Evolutionary conservation across 2,888 invertebrate species (phyloP).

Genomic region (Dicyrtoma fusca): DNA sequence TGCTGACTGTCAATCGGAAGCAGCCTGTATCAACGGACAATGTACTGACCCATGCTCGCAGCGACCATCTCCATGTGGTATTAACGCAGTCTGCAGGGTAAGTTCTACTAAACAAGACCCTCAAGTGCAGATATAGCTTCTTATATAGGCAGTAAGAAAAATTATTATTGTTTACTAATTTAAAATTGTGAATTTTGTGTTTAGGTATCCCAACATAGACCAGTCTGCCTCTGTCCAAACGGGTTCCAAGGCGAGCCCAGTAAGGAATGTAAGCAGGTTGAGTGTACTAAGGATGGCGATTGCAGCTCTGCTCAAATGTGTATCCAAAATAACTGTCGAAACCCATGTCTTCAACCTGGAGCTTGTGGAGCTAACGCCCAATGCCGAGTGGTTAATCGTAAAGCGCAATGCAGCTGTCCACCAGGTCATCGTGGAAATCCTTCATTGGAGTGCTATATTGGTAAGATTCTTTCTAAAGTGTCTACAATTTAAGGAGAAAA

Average conservation of each 20-base stretch:
- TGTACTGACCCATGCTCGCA: slow-evolving; percentile 67
- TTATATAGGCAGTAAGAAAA: no score
- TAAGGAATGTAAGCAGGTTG: slow-evolving; percentile 73
- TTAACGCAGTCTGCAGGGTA: slow-evolving; percentile 77
- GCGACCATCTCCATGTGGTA: slow-evolving; percentile 69
- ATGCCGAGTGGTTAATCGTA: slow-evolving; percentile 75
- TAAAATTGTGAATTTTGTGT: slow-evolving; percentile 22
- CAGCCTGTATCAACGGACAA: slow-evolving; percentile 71
- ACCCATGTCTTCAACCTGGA: slow-evolving; percentile 73
- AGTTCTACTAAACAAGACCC: no score
- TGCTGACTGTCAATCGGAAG: slow-evolving; percentile 76
- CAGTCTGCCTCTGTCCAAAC: slow-evolving; percentile 84
- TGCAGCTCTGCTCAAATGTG: slow-evolving; percentile 79
- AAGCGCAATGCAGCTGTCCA: slow-evolving; percentile 77
- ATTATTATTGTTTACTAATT: background rate
- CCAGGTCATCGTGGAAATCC: slow-evolving; percentile 75
- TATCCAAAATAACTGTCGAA: slow-evolving; percentile 72
- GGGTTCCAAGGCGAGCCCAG: slow-evolving; percentile 81
- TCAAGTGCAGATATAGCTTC: background rate
- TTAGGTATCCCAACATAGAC: slow-evolving; percentile 70
- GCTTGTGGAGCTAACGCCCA: slow-evolving; percentile 70
- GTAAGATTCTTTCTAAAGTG: slow-evolving; percentile 58
- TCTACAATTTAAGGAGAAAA: background rate
- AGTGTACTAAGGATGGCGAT: slow-evolving; percentile 75
- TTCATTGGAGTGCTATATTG: slow-evolving; percentile 69